A percentile compares a stretch with the other conserved stretches of the same genome.
phyloP scores from a whole-genome alignment of 2,888 invertebrate species.

The Euproctis similis region DNA sequence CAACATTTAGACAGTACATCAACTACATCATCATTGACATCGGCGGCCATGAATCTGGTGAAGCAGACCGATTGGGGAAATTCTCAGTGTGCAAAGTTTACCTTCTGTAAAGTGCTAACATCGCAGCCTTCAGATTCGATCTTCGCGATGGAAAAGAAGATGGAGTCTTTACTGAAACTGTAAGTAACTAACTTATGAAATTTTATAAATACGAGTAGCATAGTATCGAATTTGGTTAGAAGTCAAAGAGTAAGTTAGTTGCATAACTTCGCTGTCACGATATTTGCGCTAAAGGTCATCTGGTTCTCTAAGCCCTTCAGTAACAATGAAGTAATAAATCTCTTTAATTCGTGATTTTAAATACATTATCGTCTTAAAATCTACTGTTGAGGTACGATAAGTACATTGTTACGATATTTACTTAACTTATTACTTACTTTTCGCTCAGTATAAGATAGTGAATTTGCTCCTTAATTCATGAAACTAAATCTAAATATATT shows the following conservation, averaged over 20 bases:
- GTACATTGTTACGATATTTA: no score
- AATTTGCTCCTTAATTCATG: no score
- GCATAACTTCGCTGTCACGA: constrained; percentile 22
- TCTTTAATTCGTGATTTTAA: constrained; percentile 12
- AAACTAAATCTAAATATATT: no score
- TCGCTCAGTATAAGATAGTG: no score
- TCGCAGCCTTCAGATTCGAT: constrained; percentile 81
- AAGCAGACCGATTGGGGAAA: constrained; percentile 80
- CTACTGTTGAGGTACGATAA: no score
- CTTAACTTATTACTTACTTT: no score
- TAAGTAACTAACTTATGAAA: no score
- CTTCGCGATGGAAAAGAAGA: constrained; percentile 86
- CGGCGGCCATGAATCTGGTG: constrained; percentile 65
- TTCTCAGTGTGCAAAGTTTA: constrained; percentile 84
- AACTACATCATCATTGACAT: constrained; percentile 44
- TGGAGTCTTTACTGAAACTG: constrained; percentile 82
- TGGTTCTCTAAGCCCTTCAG: constrained; percentile 10
- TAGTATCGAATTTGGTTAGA: no score
- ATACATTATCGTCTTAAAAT: constrained; percentile 6
- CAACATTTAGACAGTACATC: constrained; percentile 47
- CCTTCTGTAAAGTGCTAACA: constrained; percentile 85
- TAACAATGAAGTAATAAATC: constrained; percentile 10
- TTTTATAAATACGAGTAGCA: no score
- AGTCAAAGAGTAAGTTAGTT: no score
- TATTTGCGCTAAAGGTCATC: constrained; percentile 9